phyloP scores from a whole-genome alignment of 2,113 vertebrate species.

The Cygnus buccinator region DNA sequence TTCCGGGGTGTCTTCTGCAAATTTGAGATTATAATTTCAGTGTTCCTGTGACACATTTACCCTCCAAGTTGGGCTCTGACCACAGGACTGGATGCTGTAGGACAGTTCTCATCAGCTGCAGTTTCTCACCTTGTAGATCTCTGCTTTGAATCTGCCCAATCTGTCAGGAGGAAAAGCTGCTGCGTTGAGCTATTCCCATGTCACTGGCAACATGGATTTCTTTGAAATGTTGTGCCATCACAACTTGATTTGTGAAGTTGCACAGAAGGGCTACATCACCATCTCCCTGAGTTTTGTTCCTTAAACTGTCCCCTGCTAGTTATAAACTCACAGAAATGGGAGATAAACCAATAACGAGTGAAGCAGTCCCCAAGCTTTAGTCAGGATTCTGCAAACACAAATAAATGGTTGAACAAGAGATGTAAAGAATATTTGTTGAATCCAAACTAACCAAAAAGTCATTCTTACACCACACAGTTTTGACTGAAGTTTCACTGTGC shows the following conservation, averaged over 20 bases:
- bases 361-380: neutral
- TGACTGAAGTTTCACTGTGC: neutral
- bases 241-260: neutral
- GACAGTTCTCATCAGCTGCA: neutral
- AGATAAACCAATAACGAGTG: slow-evolving; percentile 12
- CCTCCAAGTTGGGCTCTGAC: neutral
- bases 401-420: neutral
- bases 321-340: neutral
- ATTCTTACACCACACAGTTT: neutral
- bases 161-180: neutral
- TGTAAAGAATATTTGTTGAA: neutral
- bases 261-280: neutral
- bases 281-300: slow-evolving; percentile 1
- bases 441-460: neutral
- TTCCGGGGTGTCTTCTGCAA: neutral
- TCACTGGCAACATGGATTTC: neutral
- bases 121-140: neutral
- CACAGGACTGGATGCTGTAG: neutral
- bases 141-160: neutral
- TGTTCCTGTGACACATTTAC: neutral
- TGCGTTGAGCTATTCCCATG: neutral
- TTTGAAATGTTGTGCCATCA: neutral
- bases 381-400: slow-evolving; percentile 1
- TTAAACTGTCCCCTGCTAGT: slow-evolving; percentile 5
- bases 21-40: neutral